Conservation (phyloP, 2,797 vertebrate genomes). For the Tenualosa thibaudeaui region DNA sequence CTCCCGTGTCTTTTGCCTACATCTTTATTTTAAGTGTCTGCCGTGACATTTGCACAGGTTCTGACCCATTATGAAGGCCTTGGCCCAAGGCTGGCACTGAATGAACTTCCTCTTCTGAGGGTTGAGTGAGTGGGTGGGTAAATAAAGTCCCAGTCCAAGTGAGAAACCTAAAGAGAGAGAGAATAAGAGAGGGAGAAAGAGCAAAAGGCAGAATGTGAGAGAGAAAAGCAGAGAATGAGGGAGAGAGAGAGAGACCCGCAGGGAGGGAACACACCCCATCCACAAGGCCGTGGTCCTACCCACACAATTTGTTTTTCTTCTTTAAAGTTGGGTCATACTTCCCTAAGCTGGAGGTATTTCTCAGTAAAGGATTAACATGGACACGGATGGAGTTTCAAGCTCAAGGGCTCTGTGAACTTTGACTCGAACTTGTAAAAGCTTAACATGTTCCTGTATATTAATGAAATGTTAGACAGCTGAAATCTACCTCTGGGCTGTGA, state of each 20-base stretch:
- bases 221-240: not conserved
- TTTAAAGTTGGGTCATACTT: constrained; percentile 8
- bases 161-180: not conserved
- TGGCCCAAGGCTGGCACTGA: not conserved
- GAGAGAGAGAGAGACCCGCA: not conserved
- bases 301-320: not conserved
- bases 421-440: constrained; percentile 1
- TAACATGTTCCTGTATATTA: constrained; percentile 9
- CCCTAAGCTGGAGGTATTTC: constrained; percentile 12
- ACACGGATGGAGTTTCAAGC: constrained; percentile 6
- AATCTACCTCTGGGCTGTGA: not conserved
- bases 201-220: not conserved
- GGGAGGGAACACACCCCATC: not conserved
- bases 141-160: not conserved
- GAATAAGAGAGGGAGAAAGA: not conserved
- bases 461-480: constrained; percentile 4
- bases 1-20: not conserved
- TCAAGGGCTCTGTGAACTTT: constrained; percentile 10
- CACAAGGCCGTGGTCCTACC: not conserved
- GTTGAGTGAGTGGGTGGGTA: not conserved
- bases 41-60: not conserved
- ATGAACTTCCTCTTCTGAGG: not conserved
- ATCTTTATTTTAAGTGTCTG: not conserved
- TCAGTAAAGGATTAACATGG: constrained; percentile 13
- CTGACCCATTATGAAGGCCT: not conserved